Conservation (phyloP, 2,888 invertebrate species). For the Lasioglossum marginatum region DNA sequence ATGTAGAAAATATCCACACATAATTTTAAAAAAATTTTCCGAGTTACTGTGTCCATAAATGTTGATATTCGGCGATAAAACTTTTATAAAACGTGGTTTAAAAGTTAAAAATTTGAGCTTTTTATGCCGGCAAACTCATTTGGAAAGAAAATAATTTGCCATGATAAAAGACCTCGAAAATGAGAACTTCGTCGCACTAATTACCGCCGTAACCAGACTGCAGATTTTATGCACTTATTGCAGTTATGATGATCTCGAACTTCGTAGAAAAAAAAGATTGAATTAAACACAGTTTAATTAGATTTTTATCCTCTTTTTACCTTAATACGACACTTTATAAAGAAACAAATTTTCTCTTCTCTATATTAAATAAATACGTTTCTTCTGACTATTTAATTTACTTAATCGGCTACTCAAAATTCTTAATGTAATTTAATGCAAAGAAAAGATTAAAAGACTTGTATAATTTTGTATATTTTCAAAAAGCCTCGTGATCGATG, state of each 20-base stretch:
- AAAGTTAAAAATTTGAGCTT: not conserved
- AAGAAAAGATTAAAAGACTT: too few species aligned
- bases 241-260: conserved; percentile 1
- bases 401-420: too few species aligned
- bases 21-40: not conserved
- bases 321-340: not conserved
- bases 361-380: too few species aligned
- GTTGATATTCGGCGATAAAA: not conserved
- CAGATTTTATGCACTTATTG: not conserved
- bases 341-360: not conserved
- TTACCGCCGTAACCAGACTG: not conserved
- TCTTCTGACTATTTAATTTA: too few species aligned
- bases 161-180: not conserved
- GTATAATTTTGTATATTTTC: too few species aligned
- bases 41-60: not conserved
- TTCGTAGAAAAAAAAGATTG: not conserved
- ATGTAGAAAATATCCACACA: not conserved
- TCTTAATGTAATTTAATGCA: too few species aligned
- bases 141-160: not conserved
- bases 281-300: not conserved
- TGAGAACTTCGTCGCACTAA: not conserved
- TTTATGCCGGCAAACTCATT: not conserved
- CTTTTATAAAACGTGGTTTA: not conserved
- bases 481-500: too few species aligned
- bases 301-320: not conserved